Conservation (phyloP, 2,113 vertebrate species). For the Lepisosteus oculatus region DNA sequence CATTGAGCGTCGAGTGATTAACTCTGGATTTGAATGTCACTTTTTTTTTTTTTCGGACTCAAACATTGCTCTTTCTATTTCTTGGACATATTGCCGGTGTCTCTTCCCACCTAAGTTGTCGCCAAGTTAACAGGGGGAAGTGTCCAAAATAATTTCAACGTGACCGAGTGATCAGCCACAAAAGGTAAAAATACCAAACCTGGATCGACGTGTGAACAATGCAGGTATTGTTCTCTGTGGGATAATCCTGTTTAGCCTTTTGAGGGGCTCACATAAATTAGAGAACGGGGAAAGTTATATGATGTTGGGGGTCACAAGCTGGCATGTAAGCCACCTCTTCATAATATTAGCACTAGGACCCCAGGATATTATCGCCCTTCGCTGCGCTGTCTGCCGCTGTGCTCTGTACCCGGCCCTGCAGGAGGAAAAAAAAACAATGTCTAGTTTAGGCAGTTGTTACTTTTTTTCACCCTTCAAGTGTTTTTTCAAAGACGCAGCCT, state of each 20-base stretch:
- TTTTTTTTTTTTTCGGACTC: not conserved
- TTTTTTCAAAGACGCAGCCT: constrained; percentile 72
- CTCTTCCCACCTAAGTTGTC: constrained; percentile 44
- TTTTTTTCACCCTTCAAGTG: constrained; percentile 70
- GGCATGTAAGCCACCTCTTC: constrained; percentile 32
- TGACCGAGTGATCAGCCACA: constrained; percentile 50
- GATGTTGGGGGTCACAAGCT: constrained; percentile 36
- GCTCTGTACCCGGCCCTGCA: constrained; percentile 29
- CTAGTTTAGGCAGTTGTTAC: constrained; percentile 69
- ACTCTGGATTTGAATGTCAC: not conserved
- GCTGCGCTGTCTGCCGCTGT: constrained; percentile 18
- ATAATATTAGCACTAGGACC: constrained; percentile 2
- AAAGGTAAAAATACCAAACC: constrained; percentile 60
- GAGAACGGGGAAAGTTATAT: constrained; percentile 33
- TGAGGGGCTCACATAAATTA: constrained; percentile 64
- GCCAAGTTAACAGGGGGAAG: constrained; percentile 50
- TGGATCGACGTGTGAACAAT: constrained; percentile 65
- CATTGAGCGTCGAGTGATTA: constrained; percentile 4
- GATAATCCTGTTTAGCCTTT: constrained; percentile 69
- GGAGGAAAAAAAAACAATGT: constrained; percentile 50
- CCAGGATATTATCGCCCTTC: not conserved
- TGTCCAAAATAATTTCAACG: constrained; percentile 44
- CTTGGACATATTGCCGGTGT: constrained; percentile 27
- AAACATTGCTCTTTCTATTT: too few relatives aligned
- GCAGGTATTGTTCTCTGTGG: constrained; percentile 61